Conservation (phyloP, 2,113 vertebrate species). For the Oncorhynchus keta region DNA sequence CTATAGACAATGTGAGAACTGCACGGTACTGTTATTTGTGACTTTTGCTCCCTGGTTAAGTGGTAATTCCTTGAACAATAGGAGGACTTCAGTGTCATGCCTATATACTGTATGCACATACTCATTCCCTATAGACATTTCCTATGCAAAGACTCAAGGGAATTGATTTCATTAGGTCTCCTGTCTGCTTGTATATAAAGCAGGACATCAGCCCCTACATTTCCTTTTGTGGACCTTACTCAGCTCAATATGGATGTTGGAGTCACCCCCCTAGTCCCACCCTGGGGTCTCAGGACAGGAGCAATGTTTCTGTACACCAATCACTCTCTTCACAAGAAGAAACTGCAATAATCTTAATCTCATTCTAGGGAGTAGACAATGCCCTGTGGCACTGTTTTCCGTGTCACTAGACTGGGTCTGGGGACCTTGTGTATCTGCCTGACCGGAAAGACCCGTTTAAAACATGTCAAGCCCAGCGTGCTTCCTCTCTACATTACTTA, state of each 20-base stretch:
- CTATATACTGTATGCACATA: neutral
- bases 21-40: slow-evolving; percentile 1
- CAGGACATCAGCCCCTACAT: slow-evolving; percentile 38
- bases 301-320: slow-evolving; percentile 36
- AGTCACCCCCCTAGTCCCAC: neutral
- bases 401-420: no score
- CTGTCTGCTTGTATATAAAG: slow-evolving; percentile 62
- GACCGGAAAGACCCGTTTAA: no score
- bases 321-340: slow-evolving; percentile 39
- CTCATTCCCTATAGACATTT: slow-evolving; percentile 12
- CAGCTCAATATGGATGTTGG: slow-evolving; percentile 51
- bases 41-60: neutral
- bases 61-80: slow-evolving; percentile 1
- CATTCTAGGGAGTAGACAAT: no score
- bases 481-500: no score
- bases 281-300: neutral
- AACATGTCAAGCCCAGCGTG: no score
- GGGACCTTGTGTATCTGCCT: no score
- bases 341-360: slow-evolving; percentile 8
- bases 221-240: slow-evolving; percentile 34
- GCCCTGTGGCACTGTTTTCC: no score
- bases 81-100: slow-evolving; percentile 23
- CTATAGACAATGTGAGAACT: neutral
- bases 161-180: slow-evolving; percentile 67
- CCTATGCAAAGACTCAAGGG: slow-evolving; percentile 54